phyloP scores from a whole-genome alignment of 2,888 invertebrate species.

The Stratiomys singularior region DNA sequence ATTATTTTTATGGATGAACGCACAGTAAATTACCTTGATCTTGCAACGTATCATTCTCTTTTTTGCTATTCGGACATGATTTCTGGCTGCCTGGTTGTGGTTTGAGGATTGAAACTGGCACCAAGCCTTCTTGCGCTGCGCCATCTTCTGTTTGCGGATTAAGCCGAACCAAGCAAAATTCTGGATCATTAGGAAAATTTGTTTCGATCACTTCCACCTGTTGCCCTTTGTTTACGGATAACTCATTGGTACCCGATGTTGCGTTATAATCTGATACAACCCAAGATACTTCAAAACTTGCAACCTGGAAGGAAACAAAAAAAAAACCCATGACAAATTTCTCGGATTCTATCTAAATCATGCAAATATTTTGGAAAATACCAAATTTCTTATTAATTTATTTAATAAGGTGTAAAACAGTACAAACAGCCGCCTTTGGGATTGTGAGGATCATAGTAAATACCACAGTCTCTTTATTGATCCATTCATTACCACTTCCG shows the following conservation, averaged over 20 bases:
- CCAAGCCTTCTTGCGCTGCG: conserved; percentile 78
- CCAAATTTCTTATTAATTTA: too few species aligned
- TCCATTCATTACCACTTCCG: too few species aligned
- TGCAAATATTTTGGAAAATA: too few species aligned
- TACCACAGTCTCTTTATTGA: too few species aligned
- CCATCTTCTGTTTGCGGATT: conserved; percentile 68
- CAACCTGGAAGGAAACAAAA: conserved; percentile 74
- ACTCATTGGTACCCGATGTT: conserved; percentile 79
- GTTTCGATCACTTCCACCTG: conserved; percentile 91
- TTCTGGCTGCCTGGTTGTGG: conserved; percentile 73
- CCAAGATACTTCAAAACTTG: conserved; percentile 90
- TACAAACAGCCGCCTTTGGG: too few species aligned
- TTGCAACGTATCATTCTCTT: conserved; percentile 62
- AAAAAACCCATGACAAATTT: too few species aligned
- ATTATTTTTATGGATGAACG: not conserved
- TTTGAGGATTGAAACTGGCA: conserved; percentile 81
- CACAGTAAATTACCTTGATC: conserved; percentile 60
- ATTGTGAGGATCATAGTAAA: too few species aligned
- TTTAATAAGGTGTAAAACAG: too few species aligned
- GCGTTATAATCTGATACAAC: conserved; percentile 87
- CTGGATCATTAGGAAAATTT: conserved; percentile 73
- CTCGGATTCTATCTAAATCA: too few species aligned
- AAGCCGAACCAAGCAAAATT: conserved; percentile 78
- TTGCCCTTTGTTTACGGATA: conserved; percentile 89
- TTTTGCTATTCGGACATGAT: conserved; percentile 54